Evolutionary conservation across 2,113 vertebrate species (phyloP), one percentile per base, ranked within the genome.

Genomic region (Tamias sibiricus): DNA sequence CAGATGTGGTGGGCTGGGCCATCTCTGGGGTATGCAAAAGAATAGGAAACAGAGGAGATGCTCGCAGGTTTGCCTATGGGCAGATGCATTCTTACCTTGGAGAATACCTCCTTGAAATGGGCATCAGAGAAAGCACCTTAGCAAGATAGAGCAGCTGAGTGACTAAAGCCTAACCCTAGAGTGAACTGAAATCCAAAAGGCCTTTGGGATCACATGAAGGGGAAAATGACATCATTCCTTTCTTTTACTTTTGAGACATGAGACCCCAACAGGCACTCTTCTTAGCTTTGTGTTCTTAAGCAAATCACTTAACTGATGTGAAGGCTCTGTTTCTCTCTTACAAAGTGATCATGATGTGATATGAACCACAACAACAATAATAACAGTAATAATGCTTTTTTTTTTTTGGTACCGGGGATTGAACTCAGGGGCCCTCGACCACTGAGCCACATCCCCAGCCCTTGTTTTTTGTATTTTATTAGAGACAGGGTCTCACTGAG

Each of bases 101-200:
- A 35, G 49, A 79, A 47, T 81, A 75, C 49, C 16, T 86, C 20
- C 32, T 85, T 57, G 52, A 94, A 76, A 35, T 20, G 76, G 71
- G 17, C 57, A 8, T 81, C 30, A 42, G 54, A 52, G 35, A 37
- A 80, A 75, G 42, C 24, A 62, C 66, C 19, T 64, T 66, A 66
- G 57, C 19, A 83, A 85, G 57, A 81, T 44, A n/a, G 76, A 91
- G 71, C 49, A 52, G 37, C 32, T 68, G 19, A 80, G 90, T 81
- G 37, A 75, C 68, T 52, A 89, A 72, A 97, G 32, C 35, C 62
- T 49, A 42, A 59, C 47, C 42, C 30, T 76, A 87, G 76, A 82
- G 47, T 79, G 37, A 91, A 72, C 76, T 52, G 76, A 91, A 93
- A 74, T n/a, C n/a, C 59, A 80, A 17, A 95, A 30, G 91, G 17